These are phyloP conservation scores for Druceiella hillmani DNA, from an alignment of 2,888 invertebrate species.

Conservation along the genomic window DNA sequence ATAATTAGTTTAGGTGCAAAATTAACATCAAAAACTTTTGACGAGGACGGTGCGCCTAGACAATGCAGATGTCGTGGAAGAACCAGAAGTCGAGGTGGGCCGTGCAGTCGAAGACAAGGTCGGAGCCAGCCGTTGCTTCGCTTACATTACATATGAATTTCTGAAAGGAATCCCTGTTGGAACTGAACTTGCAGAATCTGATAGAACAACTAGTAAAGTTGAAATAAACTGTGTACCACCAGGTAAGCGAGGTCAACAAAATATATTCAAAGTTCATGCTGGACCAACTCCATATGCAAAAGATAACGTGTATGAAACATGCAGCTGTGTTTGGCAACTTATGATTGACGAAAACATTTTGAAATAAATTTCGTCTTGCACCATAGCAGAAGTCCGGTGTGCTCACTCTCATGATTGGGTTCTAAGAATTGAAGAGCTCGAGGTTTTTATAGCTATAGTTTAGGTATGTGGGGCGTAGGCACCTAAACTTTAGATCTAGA, in stretches of 20 bases:
- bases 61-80: conserved; percentile 5
- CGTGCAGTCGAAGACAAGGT: conserved; percentile 8
- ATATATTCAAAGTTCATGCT: conserved; percentile 11
- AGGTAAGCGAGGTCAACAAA: conserved; percentile 9
- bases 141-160: conserved; percentile 2
- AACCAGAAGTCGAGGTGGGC: conserved; percentile 6
- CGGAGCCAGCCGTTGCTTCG: conserved; percentile 7
- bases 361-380: conserved; percentile 8
- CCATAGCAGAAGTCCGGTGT: conserved; percentile 9
- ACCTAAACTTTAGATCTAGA: conserved; percentile 8
- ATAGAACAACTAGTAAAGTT: conserved; percentile 7
- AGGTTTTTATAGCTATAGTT: conserved; percentile 10
- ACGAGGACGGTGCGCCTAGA: too few species aligned
- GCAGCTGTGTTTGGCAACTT: conserved; percentile 9
- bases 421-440: conserved; percentile 7
- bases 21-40: background rate
- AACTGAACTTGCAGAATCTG: conserved; percentile 5
- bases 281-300: conserved; percentile 12
- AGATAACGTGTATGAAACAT: conserved; percentile 11
- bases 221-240: conserved; percentile 3
- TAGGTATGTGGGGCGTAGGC: conserved; percentile 6
- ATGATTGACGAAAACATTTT: conserved; percentile 7
- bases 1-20: background rate
- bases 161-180: too few species aligned
- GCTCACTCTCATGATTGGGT: conserved; percentile 6